phyloP scores from a whole-genome alignment of 2,113 vertebrate genomes.

The Salvator merianae region DNA sequence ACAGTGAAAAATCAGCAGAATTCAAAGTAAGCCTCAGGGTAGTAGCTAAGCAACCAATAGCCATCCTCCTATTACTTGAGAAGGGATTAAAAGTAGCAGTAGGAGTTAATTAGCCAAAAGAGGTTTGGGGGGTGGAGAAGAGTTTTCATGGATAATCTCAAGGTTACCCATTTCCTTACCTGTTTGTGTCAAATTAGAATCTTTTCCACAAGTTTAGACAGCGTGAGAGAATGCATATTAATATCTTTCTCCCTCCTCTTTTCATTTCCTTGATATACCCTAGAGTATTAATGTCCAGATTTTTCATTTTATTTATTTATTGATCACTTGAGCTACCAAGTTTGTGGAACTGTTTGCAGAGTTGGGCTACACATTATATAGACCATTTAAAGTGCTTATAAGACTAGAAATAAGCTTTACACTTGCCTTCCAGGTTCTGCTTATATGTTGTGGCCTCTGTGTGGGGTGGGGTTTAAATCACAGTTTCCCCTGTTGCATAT shows the following conservation, averaged over 20 bases:
- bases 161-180: not conserved
- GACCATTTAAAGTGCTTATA: not conserved
- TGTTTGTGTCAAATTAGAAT: not conserved
- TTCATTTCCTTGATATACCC: not conserved
- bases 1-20: not conserved
- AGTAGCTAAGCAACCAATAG: not conserved
- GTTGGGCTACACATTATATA: not conserved
- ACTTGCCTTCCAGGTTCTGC: not conserved
- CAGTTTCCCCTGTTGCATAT: not conserved
- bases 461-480: not conserved
- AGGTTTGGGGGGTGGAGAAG: not conserved
- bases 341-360: not conserved
- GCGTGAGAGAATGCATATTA: no score
- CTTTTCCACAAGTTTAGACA: not conserved
- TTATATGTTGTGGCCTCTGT: no score
- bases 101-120: rapidly evolving
- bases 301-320: no score
- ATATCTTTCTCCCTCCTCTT: not conserved
- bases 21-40: not conserved
- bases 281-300: not conserved
- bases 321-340: not conserved
- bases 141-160: not conserved
- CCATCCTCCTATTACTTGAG: not conserved
- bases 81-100: not conserved
- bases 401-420: not conserved